A percentile compares a stretch with the other conserved stretches of the same genome.
phyloP scores from a whole-genome alignment of 2,797 vertebrate species.

The Falco columbarius region DNA sequence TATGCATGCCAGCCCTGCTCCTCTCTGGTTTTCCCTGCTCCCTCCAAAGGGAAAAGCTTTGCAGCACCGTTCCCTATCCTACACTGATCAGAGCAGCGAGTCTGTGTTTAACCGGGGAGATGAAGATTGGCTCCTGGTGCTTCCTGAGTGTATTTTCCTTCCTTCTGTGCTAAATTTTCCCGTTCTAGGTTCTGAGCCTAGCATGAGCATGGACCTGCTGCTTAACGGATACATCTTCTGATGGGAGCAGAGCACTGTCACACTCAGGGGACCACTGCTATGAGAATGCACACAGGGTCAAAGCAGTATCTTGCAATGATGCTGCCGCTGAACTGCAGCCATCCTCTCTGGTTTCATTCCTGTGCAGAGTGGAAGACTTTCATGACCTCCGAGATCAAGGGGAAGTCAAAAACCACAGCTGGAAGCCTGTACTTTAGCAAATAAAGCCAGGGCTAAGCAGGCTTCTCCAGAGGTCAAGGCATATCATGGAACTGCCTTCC shows the following conservation, averaged over 20 bases:
- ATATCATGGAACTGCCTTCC: neutral
- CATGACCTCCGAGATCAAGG: neutral
- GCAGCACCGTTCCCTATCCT: neutral
- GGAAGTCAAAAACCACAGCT: neutral
- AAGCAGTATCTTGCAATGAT: neutral
- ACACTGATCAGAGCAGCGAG: rapidly evolving
- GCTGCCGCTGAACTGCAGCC: neutral
- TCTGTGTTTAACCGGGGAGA: neutral
- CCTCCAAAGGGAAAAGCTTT: neutral
- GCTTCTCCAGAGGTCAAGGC: neutral
- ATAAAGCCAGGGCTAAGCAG: neutral
- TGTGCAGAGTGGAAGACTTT: neutral
- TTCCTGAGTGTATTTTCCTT: neutral
- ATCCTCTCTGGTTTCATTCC: neutral
- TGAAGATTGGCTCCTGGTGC: neutral
- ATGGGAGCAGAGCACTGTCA: neutral
- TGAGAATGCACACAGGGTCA: rapidly evolving
- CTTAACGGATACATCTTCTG: neutral
- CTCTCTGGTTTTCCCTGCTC: too few relatives aligned
- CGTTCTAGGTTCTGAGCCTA: neutral
- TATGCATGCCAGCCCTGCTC: neutral
- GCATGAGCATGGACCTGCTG: neutral
- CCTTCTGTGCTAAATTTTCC: neutral
- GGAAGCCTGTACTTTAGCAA: neutral
- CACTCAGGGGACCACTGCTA: neutral